Evolutionary conservation across 2,888 invertebrate species (phyloP), one percentile per base, ranked within the genome.

Genomic region (Nomada fabriciana): DNA sequence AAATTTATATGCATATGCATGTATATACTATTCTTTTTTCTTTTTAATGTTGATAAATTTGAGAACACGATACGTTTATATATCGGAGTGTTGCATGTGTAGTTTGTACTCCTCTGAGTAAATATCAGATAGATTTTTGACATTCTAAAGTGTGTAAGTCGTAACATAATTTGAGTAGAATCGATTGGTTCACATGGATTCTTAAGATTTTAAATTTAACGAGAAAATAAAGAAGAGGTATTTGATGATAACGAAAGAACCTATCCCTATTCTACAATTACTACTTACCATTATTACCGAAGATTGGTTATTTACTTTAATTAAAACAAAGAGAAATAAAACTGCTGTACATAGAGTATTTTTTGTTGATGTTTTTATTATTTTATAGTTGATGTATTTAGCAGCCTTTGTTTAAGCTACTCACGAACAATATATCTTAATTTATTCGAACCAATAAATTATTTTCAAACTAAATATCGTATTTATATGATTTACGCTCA

Each of bases 311-410:
- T 84, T 83, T 83, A 86, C 83, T 83, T 88, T 85, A 85, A 79
- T 78, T 85, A 86, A 89, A 57, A 76, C 84, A 83, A 87, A 90
- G 79, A 88, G 86, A 89, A 93, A 93, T 94, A 93, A 93, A 93
- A 88, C 84, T 91, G 89, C 90, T 94, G 93, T 94, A 93, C 90
- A 93, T 93, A 93, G 92, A 93, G 90, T 91, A 90, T 90, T 90
- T 90, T 91, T 91, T 88, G 89, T 92, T 90, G 90, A 91, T 89
- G 89, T 90, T 91, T 73, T 89, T 90, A 89, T 92, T 91, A 88
- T 88, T 90, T 89, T 90, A 83, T 86, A 87, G 85, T 87, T 79
- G 76, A 81, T 70, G 82, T 77, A 80, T 83, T 72, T 72, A 65
- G 81, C 88, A 84, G 83, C 79, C 80, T 78, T 76, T 87, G 88